Conservation (phyloP, 1,140 invertebrate species). For the Drosophila sturtevanti region DNA sequence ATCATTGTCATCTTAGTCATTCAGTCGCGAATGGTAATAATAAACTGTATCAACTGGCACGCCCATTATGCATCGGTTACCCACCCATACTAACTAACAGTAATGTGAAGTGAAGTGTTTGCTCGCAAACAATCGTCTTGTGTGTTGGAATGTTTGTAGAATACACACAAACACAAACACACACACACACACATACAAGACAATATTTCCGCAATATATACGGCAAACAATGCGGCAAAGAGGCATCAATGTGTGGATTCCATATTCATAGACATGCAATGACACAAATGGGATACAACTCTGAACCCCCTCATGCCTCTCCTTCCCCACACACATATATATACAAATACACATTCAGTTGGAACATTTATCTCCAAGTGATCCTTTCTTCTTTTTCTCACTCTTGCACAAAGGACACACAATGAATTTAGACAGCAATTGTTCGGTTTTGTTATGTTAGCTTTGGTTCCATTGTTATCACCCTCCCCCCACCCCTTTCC, state of each 20-base stretch:
- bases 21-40: conserved; percentile 67
- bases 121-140: conserved; percentile 59
- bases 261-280: conserved; percentile 72
- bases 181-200: conserved; percentile 31
- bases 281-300: conserved; percentile 51
- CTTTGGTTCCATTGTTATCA: conserved; percentile 43
- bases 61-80: conserved; percentile 33
- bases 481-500: not conserved
- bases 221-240: conserved; percentile 67
- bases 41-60: conserved; percentile 65
- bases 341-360: conserved; percentile 17
- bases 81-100: conserved; percentile 19
- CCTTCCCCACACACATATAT: not conserved
- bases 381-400: conserved; percentile 58
- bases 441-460: conserved; percentile 58
- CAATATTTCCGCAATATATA: conserved; percentile 47
- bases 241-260: conserved; percentile 68
- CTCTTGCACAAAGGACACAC: conserved; percentile 55
- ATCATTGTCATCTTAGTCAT: conserved; percentile 34
- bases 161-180: conserved; percentile 19
- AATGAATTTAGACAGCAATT: conserved; percentile 79
- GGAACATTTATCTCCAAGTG: conserved; percentile 35
- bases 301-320: too few relatives aligned
- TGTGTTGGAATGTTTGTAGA: conserved; percentile 36
- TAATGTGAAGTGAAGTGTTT: conserved; percentile 71